Conservation (phyloP, 2,888 invertebrate species). For the Chrysolina haemoptera region DNA sequence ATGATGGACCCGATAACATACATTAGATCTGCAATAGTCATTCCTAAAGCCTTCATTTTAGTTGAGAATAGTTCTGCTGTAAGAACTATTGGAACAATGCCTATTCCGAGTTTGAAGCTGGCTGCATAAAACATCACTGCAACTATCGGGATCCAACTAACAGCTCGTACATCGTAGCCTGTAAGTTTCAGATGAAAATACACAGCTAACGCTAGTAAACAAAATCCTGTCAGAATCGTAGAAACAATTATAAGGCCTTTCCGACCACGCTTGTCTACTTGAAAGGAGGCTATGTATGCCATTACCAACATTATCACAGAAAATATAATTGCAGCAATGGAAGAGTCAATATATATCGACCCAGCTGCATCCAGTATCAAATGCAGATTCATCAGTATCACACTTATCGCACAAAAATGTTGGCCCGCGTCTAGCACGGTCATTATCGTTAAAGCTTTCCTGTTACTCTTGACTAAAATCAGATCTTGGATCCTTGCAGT, state of each 20-base stretch:
- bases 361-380: slow-evolving; percentile 65
- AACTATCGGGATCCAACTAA: slow-evolving; percentile 66
- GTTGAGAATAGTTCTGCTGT: slow-evolving; percentile 67
- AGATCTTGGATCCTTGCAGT: slow-evolving; percentile 65
- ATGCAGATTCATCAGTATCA: slow-evolving; percentile 68
- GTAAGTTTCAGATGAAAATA: slow-evolving; percentile 65
- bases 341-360: slow-evolving; percentile 61
- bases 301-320: slow-evolving; percentile 64
- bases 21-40: slow-evolving; percentile 65
- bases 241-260: slow-evolving; percentile 63
- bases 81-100: slow-evolving; percentile 67
- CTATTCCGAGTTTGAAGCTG: slow-evolving; percentile 65
- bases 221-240: slow-evolving; percentile 62
- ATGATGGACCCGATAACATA: slow-evolving; percentile 64
- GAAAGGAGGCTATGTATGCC: slow-evolving; percentile 60
- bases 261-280: slow-evolving; percentile 66
- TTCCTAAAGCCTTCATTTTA: slow-evolving; percentile 67
- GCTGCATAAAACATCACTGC: slow-evolving; percentile 66
- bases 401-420: slow-evolving; percentile 67
- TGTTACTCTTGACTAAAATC: slow-evolving; percentile 63
- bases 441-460: slow-evolving; percentile 66
- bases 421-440: slow-evolving; percentile 65
- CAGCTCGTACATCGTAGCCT: slow-evolving; percentile 57
- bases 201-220: slow-evolving; percentile 62
- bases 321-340: slow-evolving; percentile 65